phyloP scores from a whole-genome alignment of 2,113 vertebrate genomes.

The Synchiropus splendidus region DNA sequence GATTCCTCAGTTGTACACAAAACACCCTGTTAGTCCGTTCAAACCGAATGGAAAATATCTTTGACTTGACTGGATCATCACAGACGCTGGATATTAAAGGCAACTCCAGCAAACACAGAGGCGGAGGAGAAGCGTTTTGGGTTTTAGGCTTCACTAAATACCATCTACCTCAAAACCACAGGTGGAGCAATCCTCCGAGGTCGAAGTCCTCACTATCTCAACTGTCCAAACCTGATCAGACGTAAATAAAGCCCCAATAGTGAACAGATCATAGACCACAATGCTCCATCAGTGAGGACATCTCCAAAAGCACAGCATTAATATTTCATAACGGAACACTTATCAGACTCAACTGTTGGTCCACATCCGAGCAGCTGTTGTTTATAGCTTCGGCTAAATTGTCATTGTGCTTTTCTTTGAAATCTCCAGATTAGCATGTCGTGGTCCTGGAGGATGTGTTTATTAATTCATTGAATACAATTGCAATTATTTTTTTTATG shows the following conservation, averaged over 20 bases:
- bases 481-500: too few species aligned
- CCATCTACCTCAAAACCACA: slow-evolving; percentile 45
- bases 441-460: too few species aligned
- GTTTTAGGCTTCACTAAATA: slow-evolving; percentile 39
- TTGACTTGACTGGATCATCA: slow-evolving; percentile 56
- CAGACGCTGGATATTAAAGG: slow-evolving; percentile 50
- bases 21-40: slow-evolving; percentile 45
- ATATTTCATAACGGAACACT: too few species aligned
- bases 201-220: slow-evolving; percentile 46
- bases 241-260: slow-evolving; percentile 2
- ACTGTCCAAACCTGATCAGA: slow-evolving; percentile 45
- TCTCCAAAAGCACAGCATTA: too few species aligned
- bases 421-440: too few species aligned
- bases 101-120: slow-evolving; percentile 28
- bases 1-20: slow-evolving; percentile 29
- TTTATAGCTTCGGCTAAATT: too few species aligned
- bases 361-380: too few species aligned
- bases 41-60: slow-evolving; percentile 57
- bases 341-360: too few species aligned
- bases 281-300: too few species aligned
- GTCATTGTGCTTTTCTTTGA: too few species aligned
- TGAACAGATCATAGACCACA: too few species aligned
- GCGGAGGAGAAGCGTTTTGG: slow-evolving; percentile 33
- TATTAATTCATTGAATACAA: too few species aligned
- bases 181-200: slow-evolving; percentile 40